Conservation (phyloP, 1,140 invertebrate species). For the Delia radicum region DNA sequence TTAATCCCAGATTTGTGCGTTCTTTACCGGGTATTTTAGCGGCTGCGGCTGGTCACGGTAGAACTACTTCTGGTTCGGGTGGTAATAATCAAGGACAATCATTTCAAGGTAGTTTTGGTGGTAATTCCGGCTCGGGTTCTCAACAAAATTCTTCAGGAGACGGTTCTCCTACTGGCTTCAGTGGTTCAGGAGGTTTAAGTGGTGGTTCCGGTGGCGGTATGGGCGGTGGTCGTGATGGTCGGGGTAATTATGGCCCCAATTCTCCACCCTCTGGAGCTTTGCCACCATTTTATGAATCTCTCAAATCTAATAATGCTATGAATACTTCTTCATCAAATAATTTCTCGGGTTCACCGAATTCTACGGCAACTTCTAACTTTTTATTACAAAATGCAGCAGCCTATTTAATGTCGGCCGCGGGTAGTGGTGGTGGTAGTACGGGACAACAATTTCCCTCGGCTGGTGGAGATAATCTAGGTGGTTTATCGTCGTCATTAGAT, state of each 20-base stretch:
- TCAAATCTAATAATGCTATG: constrained; percentile 72
- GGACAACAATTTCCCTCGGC: constrained; percentile 12
- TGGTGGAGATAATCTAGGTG: constrained; percentile 18
- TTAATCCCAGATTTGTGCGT: constrained; percentile 56
- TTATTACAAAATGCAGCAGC: constrained; percentile 57
- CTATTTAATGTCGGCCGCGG: constrained; percentile 47
- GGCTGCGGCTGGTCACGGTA: constrained; percentile 75
- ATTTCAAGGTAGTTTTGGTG: constrained; percentile 50
- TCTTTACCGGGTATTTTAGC: constrained; percentile 59
- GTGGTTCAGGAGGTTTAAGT: constrained; percentile 62
- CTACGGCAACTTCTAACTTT: constrained; percentile 69
- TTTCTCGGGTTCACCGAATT: constrained; percentile 57
- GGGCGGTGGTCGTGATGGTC: constrained; percentile 73
- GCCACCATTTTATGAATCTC: constrained; percentile 81
- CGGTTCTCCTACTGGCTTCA: constrained; percentile 59
- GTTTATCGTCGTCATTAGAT: constrained; percentile 7
- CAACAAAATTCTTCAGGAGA: constrained; percentile 59
- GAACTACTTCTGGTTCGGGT: constrained; percentile 58
- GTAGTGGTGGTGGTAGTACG: constrained; percentile 14
- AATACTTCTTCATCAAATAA: constrained; percentile 62
- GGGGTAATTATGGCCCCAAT: constrained; percentile 79
- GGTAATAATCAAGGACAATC: constrained; percentile 54
- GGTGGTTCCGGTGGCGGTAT: constrained; percentile 69
- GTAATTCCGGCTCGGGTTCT: constrained; percentile 53
- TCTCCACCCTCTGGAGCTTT: constrained; percentile 79